Base-by-base conservation (phyloP, 2,113 vertebrate genomes). In the Motacilla alba region DNA sequence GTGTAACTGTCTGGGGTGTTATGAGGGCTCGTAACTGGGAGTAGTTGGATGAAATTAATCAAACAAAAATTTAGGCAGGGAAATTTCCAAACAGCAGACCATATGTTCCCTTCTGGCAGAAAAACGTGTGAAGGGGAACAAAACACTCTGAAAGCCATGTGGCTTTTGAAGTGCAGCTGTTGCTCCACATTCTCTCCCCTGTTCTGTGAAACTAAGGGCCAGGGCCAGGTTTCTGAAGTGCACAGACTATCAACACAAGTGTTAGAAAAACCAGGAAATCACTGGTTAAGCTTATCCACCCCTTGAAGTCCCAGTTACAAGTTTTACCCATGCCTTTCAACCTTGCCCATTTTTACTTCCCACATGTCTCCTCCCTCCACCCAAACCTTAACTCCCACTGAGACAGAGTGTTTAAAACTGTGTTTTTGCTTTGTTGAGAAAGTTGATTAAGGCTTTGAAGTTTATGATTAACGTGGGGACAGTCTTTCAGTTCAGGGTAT, bases 131-230 rank as follows among this genome's bases (percentile, higher is more conserved):
- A 96, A 95, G 88, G 86, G 80, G 94, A 96, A 92, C 80, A 96
- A 97, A 96, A 90, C 80, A 72, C 89, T 95, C 73, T 49, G 62
- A 93, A 89, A 97, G 80, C 92, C 93, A 89, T 93, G 95, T 90
- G 94, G 94, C 93, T 96, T 96, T 97, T 96, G 94, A 97, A 96
- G 94, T 94, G 94, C 96, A 96, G 95, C 96, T 97, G 96, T 90
- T 97, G 94, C 80, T 95, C 88, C 94, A 95, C 90, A 92, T 94
- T 96, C 86, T 90, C 75, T 90, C 83, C 49, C 69, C 66, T 87
- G 73, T 59, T 88, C 77, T 96, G 95, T 87, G 60, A 95, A 94
- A 90, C 76, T 46, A 11, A 67, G 92, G 90, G 73, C 95, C 31
- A 49, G 86, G 44, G 91, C 95, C 90, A 95, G 93, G 93, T 93